Conservation (phyloP, 2,797 vertebrate species). For the Crenuchus spilurus region DNA sequence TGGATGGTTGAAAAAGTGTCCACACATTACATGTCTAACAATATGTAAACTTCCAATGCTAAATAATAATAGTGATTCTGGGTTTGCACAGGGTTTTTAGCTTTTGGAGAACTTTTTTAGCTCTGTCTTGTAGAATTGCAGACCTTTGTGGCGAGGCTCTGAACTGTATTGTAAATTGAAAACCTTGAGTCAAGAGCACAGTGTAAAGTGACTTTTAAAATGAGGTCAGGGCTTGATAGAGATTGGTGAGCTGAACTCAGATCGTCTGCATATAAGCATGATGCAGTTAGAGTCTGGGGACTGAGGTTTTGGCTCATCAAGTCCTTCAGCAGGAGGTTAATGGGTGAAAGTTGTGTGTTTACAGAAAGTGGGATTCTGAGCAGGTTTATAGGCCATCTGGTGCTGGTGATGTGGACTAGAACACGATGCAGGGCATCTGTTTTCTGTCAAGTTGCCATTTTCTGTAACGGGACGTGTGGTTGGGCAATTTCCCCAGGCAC, state of each 20-base stretch:
- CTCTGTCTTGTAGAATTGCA: neutral
- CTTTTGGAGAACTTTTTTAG: neutral
- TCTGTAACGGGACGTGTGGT: constrained; percentile 8
- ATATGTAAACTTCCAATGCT: no score
- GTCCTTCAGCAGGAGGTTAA: constrained; percentile 19
- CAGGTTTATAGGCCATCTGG: constrained; percentile 35
- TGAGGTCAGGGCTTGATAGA: constrained; percentile 3
- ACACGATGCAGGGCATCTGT: constrained; percentile 21
- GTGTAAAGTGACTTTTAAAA: neutral
- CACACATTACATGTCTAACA: no score
- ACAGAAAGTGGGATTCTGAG: neutral
- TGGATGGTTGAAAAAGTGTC: no score
- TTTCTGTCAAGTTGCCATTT: constrained; percentile 16
- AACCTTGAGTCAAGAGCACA: neutral
- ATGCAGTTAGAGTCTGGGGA: neutral
- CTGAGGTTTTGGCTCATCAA: neutral
- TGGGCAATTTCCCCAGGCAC: neutral
- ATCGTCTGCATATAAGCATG: neutral
- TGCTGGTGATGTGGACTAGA: neutral
- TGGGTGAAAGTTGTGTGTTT: neutral
- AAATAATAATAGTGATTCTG: no score
- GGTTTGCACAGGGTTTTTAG: no score
- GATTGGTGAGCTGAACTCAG: neutral
- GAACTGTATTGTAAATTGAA: neutral
- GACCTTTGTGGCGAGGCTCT: neutral